Evolutionary conservation across 2,888 invertebrate genomes (phyloP), one percentile per base, ranked within the genome.

Genomic region (Monochamus alternatus): DNA sequence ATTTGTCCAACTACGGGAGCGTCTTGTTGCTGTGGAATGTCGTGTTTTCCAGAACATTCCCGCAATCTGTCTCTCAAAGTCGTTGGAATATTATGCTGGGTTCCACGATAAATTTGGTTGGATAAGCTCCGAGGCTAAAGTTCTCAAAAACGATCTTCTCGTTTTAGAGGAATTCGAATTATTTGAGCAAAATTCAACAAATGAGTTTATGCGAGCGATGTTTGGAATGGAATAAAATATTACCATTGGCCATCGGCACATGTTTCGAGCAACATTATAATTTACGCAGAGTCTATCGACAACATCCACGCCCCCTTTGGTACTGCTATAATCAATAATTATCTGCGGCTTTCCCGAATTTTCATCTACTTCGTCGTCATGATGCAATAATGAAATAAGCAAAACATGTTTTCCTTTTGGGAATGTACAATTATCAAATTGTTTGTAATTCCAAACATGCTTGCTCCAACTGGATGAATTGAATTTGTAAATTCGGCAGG

Each of bases 81-180:
- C 63, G 73, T 62, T 58, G 75, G 68, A 59, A 73, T 55, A 55
- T 68, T 66, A 32, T 51, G 67, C 47, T 68, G 51, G 31, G 63
- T 63, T 58, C 60, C 68, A 30, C 73, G 62, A 63, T 59, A 76
- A 67, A 52, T 76, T 70, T 59, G 76, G 66, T 65, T 60, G 73
- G 31, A 76, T 73, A 59, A 69, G 65, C 43, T 73, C 65, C 55
- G 65, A 31, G 44, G 65, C 63, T 47, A 76, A 65, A 65, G 43
- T 62, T 69, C 58, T 58, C 69, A 73, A 73, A 60, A 76, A 73
- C 38, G 63, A 43, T 67, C 73, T 60, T 63, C 73, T 73, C 32
- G 22, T 66, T 31, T 44, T 66, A 51, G 30, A 51, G 66, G 47
- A 30, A 67, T 67, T 31, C 32, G 38, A 55, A 67, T 9, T 55